Conservation (phyloP, 1,140 invertebrate species). For the Harlomillsia oculata region DNA sequence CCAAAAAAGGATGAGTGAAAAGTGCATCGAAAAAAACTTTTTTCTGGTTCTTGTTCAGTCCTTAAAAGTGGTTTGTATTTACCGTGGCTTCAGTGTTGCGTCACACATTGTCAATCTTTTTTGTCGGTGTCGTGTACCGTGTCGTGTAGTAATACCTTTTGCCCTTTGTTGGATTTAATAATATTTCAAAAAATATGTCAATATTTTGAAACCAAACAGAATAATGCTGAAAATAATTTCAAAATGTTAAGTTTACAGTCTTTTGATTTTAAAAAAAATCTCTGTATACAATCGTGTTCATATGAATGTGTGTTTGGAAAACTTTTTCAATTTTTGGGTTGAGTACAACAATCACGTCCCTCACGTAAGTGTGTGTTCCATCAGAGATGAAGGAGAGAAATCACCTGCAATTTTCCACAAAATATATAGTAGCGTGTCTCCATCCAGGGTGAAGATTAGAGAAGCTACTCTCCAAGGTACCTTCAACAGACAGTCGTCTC, state of each 20-base stretch:
- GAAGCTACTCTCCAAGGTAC: conserved; percentile 4
- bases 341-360: conserved; percentile 28
- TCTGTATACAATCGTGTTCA: neutral
- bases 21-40: too few relatives aligned
- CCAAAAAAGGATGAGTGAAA: too few relatives aligned
- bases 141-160: too few relatives aligned
- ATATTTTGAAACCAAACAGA: neutral
- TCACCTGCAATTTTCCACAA: conserved; percentile 26
- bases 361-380: conserved; percentile 28
- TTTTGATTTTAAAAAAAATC: neutral
- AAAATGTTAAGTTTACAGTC: neutral
- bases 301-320: conserved; percentile 14
- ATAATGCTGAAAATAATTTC: too few relatives aligned
- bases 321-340: conserved; percentile 33
- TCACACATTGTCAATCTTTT: too few relatives aligned
- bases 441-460: conserved; percentile 4
- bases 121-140: too few relatives aligned
- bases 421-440: conserved; percentile 16
- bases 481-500: conserved; percentile 4
- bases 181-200: neutral
- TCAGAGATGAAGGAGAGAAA: conserved; percentile 33
- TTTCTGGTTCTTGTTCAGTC: too few relatives aligned
- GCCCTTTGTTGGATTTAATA: neutral
- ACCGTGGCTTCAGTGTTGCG: too few relatives aligned
- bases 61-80: too few relatives aligned